These are phyloP conservation scores for Nasonia longicornis DNA, from an alignment of 1,140 invertebrate genomes.

Conservation along the genomic window DNA sequence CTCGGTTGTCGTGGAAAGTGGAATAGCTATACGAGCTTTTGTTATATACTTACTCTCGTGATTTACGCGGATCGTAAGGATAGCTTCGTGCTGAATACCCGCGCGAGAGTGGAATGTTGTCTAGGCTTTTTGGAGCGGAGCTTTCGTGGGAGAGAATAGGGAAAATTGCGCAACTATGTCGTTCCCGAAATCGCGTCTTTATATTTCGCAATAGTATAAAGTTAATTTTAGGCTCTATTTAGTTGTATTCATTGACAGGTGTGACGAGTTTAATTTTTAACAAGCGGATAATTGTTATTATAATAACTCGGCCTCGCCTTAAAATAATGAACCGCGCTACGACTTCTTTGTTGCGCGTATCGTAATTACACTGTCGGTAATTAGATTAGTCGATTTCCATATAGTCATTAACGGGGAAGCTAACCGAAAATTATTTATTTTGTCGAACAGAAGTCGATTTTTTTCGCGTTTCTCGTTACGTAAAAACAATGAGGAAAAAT, in stretches of 20 bases:
- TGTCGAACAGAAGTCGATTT: not conserved
- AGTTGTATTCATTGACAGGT: too few relatives aligned
- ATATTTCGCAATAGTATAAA: not conserved
- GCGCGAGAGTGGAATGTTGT: not conserved
- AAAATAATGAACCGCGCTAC: not conserved
- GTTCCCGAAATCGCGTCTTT: not conserved
- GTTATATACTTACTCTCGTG: not conserved
- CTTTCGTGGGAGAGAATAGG: not conserved
- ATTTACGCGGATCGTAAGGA: not conserved
- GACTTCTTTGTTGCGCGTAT: not conserved
- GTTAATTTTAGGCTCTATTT: not conserved
- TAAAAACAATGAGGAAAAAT: not conserved
- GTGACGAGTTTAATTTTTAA: too few relatives aligned
- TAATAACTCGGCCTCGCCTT: not conserved
- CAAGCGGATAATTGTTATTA: too few relatives aligned
- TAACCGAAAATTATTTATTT: not conserved
- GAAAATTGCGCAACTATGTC: not conserved
- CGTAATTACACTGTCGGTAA: not conserved
- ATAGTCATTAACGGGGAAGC: too few relatives aligned
- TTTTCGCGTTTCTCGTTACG: not conserved
- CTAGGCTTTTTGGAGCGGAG: not conserved
- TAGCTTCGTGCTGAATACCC: not conserved
- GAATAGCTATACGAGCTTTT: too few relatives aligned
- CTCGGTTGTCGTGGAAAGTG: too few relatives aligned
- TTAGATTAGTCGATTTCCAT: not conserved